Conservation (phyloP, 23 tunicate species). For the Phallusia fumigata region DNA sequence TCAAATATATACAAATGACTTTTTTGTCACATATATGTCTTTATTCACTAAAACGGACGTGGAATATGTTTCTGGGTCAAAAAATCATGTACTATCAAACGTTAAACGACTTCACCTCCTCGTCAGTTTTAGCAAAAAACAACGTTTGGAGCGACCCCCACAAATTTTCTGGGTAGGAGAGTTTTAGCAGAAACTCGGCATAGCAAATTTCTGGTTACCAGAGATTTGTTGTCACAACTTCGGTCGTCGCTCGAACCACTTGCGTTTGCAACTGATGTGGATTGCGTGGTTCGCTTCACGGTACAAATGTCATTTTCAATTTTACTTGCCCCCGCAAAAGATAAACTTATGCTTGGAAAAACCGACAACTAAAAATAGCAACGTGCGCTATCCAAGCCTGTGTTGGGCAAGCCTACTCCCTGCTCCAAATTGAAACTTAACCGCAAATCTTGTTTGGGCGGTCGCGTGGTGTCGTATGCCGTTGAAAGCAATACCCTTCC, state of each 20-base stretch:
- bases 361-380: background rate
- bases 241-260: background rate
- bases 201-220: background rate
- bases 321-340: background rate
- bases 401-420: background rate
- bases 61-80: too few species aligned
- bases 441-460: background rate
- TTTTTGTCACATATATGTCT: too few species aligned
- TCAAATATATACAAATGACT: too few species aligned
- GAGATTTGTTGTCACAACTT: background rate
- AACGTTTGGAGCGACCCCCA: too few species aligned
- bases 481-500: constrained; percentile 9
- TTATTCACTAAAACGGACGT: too few species aligned
- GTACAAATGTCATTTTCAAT: background rate
- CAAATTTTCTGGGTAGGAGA: too few species aligned
- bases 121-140: too few species aligned
- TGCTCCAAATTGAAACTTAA: background rate
- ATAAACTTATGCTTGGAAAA: background rate
- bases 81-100: too few species aligned
- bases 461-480: background rate
- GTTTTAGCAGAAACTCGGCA: too few species aligned
- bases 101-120: too few species aligned
- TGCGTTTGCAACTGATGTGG: background rate
- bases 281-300: background rate
- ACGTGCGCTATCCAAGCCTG: background rate